Percentiles rank a stretch among this genome's conserved stretches.
phyloP scores from a whole-genome alignment of 2,113 vertebrate genomes.

The Rhea pennata region DNA sequence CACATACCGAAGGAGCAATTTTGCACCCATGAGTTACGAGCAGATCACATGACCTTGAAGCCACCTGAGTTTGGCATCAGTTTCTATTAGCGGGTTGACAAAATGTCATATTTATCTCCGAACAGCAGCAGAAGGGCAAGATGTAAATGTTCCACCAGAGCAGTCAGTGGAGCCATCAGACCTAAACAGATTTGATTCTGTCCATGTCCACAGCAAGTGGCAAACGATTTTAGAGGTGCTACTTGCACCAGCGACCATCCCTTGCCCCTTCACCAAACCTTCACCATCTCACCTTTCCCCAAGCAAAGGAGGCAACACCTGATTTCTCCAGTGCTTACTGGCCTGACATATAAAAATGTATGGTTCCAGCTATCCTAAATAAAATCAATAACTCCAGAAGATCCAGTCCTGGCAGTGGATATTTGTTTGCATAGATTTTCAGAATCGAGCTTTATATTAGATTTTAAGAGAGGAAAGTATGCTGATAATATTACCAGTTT shows the following conservation, averaged over 20 bases:
- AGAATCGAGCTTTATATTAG: background rate
- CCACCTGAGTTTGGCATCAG: background rate
- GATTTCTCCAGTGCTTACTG: background rate
- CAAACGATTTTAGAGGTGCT: background rate
- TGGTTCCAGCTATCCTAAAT: background rate
- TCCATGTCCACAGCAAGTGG: background rate
- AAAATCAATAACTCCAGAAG: background rate
- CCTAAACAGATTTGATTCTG: background rate
- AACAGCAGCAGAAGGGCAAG: background rate
- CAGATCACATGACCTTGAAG: background rate
- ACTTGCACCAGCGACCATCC: background rate
- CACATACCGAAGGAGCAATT: slow-evolving; percentile 20
- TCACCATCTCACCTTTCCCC: background rate
- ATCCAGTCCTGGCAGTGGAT: fast-evolving
- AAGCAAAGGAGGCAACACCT: background rate
- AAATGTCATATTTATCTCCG: background rate
- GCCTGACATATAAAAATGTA: background rate
- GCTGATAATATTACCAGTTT: background rate
- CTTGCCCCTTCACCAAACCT: fast-evolving
- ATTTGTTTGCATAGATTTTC: background rate
- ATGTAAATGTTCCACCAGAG: background rate
- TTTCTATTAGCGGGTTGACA: background rate
- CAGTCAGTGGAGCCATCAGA: background rate
- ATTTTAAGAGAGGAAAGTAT: background rate
- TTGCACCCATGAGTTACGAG: slow-evolving; percentile 9